Base-by-base conservation (phyloP, 2,888 invertebrate genomes). In the Hyppa rectilinea region DNA sequence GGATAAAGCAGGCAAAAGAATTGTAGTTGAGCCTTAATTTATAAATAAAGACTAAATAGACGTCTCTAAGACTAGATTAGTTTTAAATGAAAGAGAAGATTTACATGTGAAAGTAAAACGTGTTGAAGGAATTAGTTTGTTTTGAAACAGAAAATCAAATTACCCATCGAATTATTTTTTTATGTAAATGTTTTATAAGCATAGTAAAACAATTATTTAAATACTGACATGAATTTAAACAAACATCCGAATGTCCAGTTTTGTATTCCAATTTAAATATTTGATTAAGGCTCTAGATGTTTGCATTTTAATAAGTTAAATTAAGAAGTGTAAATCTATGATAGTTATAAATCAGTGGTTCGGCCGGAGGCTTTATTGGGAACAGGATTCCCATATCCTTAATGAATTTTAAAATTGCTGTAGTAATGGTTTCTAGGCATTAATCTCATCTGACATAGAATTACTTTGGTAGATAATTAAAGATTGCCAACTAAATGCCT, bases 221-320 rank as follows among this genome's bases (percentile, higher is more conserved):
- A 81, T 67, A 62, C 31, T 53, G 60, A 58, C 63, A 67, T 59
- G 72, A 63, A 84, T 77, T 59, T 71, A 72, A 71, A 82, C 80
- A 82, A 84, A 80, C 77, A 84, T 71, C 55, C 36, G 34, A 81
- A 58, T 55, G 53, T 75, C 72, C 59, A 69, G 64, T 58, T 80
- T 82, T 23, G 52, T 62, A 68, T 64, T 76, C 71, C 59, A 72
- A 84, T 83, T 84, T 82, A 70, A 85, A 84, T 84, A 84, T 82
- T 84, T 85, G 85, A 84, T 85, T 75, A 74, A 73, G 49, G 43
- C 40, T 77, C 29, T 52, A 73, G 64, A 75, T 82, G 67, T 80
- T 80, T 84, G 80, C 62, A 84, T 82, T 73, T 70, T 77, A 80
- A 82, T 80, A 67, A 75, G 52, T 49, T 75, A 59, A 80, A 83